Evolutionary conservation across 2,888 invertebrate genomes (phyloP).

Genomic region (Athripsodes cinereus): DNA sequence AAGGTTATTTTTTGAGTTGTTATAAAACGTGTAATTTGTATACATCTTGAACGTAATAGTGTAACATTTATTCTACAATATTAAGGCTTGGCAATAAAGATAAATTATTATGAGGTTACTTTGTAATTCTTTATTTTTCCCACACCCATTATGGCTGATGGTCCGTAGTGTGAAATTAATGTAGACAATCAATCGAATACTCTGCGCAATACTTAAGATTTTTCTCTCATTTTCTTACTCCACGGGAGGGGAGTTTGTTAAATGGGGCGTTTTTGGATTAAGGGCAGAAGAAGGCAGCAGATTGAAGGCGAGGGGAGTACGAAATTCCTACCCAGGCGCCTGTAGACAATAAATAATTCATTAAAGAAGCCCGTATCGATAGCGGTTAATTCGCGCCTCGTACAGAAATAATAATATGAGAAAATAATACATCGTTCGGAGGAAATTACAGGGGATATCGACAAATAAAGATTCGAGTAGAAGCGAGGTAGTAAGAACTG

Average conservation of each 20-base stretch:
- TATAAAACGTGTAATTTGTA: too few species aligned
- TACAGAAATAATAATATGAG: too few species aligned
- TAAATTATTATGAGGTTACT: neutral
- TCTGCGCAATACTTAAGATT: neutral
- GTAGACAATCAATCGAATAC: slow-evolving; percentile 2
- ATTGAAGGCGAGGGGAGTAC: too few species aligned
- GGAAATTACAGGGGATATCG: too few species aligned
- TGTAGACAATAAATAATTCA: slow-evolving; percentile 10
- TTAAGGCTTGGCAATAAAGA: neutral
- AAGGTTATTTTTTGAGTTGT: too few species aligned
- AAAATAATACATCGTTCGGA: too few species aligned
- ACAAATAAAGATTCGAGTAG: too few species aligned
- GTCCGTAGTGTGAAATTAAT: neutral
- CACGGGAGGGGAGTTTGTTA: neutral
- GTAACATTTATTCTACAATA: too few species aligned
- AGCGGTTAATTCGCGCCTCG: slow-evolving; percentile 5
- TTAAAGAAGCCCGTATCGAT: slow-evolving; percentile 6
- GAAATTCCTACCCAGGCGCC: too few species aligned
- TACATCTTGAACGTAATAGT: too few species aligned
- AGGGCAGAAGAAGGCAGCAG: neutral
- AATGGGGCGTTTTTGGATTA: slow-evolving; percentile 2
- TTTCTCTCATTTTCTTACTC: neutral
- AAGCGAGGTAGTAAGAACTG: too few species aligned
- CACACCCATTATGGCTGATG: neutral
- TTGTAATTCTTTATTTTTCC: neutral